Evolutionary conservation across 2,113 vertebrate species (phyloP).

Genomic region (Nansenia antarctica): DNA sequence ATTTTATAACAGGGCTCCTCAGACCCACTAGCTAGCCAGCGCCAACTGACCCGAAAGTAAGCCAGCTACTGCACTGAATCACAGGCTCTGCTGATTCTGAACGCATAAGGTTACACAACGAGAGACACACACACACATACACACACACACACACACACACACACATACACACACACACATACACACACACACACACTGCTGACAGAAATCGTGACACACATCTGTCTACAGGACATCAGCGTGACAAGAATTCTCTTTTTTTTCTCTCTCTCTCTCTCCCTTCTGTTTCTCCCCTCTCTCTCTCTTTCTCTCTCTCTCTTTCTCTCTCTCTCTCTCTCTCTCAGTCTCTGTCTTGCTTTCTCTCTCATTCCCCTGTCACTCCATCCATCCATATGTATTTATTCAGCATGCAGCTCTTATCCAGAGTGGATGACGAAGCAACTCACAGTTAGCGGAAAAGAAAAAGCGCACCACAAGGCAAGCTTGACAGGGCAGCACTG

Average conservation of each 20-base stretch:
- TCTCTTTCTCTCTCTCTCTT: slow-evolving; percentile 10
- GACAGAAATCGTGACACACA: slow-evolving; percentile 26
- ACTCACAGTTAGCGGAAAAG: slow-evolving; percentile 39
- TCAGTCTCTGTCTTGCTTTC: neutral
- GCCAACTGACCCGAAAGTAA: slow-evolving; percentile 78
- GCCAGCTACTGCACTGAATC: slow-evolving; percentile 62
- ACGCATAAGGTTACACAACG: neutral
- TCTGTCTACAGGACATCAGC: neutral
- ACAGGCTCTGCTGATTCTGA: slow-evolving; percentile 54
- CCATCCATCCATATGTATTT: slow-evolving; percentile 42
- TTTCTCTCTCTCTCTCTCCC: slow-evolving; percentile 3
- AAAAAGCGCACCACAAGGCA: slow-evolving; percentile 31
- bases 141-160: slow-evolving; percentile 49
- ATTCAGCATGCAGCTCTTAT: slow-evolving; percentile 53
- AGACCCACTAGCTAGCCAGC: slow-evolving; percentile 59
- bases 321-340: slow-evolving; percentile 27
- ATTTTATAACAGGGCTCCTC: slow-evolving; percentile 66
- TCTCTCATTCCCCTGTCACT: slow-evolving; percentile 1
- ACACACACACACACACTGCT: slow-evolving; percentile 32
- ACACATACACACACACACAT: slow-evolving; percentile 16
- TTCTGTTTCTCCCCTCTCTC: slow-evolving; percentile 35
- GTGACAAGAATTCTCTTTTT: slow-evolving; percentile 31
- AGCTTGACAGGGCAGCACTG: slow-evolving; percentile 2
- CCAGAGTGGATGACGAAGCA: slow-evolving; percentile 46
- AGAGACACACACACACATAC: slow-evolving; percentile 38